Base-by-base conservation (phyloP, 2,888 invertebrate genomes). In the Argyresthia albistria region DNA sequence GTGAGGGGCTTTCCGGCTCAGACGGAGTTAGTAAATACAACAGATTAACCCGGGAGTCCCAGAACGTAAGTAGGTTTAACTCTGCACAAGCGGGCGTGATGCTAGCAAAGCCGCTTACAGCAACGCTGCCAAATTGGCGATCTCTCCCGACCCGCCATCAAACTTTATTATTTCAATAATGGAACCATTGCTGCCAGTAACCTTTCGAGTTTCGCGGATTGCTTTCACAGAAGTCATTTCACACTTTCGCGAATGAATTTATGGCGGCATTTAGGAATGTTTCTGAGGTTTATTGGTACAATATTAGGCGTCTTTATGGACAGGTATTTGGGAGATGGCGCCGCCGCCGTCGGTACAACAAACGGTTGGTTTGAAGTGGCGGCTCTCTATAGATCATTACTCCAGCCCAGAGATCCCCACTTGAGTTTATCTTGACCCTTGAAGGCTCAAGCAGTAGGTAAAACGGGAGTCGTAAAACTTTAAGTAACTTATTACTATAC, bases 391-490 rank as follows among this genome's bases (percentile, higher is more conserved):
- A 70, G 67, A 66, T 67, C 60, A 61, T 67, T 64, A 66, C 25
- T 25, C 25, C 63, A 60, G 66, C 65, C 67, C 73, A 63, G 63
- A 64, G 65, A 63, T 62, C 62, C 56, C 61, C 75, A 75, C 81
- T 80, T 66, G 74, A 77, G 54, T 65, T 83, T 83, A 82, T 80
- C 82, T 70, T 63, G 73, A 71, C 73, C 73, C 79, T 81, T 67
- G 78, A 80, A 4, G 51, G 36, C 51, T 25, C 25, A 35, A 51
- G 63, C 64, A 63, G 64, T 65, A 76, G 77, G 80, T 80, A 78
- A 78, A 77, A 80, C 78, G 76, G 82, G 76, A 80, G 77, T 67
- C 68, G 64, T 83, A 80, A 83, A 83, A 84, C 75, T 80, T 78
- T 25, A 25, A 25, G 25, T 25, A 25, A 25, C 25, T 25, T 25